phyloP scores from a whole-genome alignment of 1,140 invertebrate genomes.

The Cylas formicarius region DNA sequence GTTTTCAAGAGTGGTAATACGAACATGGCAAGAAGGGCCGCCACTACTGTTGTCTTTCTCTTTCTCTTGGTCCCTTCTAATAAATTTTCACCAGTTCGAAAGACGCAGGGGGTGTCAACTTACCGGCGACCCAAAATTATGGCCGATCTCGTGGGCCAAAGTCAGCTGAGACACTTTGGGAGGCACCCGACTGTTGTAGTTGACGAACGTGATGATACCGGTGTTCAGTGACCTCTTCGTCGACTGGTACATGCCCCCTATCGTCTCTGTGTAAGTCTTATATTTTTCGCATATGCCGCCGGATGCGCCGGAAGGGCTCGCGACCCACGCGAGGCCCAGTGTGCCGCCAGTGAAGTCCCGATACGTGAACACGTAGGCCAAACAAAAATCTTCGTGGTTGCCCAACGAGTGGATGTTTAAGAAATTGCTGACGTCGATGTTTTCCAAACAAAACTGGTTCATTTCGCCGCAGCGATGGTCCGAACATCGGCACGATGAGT shows the following conservation, averaged over 20 bases:
- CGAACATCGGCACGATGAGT: constrained; percentile 63
- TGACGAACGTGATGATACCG: constrained; percentile 98
- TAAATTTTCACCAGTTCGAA: too few relatives aligned
- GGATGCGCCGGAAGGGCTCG: constrained; percentile 88
- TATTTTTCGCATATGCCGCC: constrained; percentile 98
- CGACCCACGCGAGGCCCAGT: constrained; percentile 93
- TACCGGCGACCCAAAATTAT: constrained; percentile 97
- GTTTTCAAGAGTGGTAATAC: too few relatives aligned
- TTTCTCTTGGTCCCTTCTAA: too few relatives aligned
- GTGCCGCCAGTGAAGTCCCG: constrained; percentile 44
- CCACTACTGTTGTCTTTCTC: too few relatives aligned
- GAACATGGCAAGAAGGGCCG: too few relatives aligned
- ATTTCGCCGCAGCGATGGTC: constrained; percentile 59
- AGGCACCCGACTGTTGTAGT: constrained; percentile 95
- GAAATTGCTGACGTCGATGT: constrained; percentile 99
- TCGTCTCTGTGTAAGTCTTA: constrained; percentile 93
- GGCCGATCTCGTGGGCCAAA: constrained; percentile 97
- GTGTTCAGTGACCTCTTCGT: constrained; percentile 94
- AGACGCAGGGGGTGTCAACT: too few relatives aligned
- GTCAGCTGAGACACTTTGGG: constrained; percentile 97
- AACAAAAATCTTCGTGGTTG: constrained; percentile 96
- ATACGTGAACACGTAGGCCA: constrained; percentile 98
- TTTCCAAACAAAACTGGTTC: constrained; percentile 93
- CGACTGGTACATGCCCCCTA: constrained; percentile 81
- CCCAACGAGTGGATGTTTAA: constrained; percentile 94